Evolutionary conservation across 2,113 vertebrate species (phyloP).

Genomic region (Eulemur macaco): DNA sequence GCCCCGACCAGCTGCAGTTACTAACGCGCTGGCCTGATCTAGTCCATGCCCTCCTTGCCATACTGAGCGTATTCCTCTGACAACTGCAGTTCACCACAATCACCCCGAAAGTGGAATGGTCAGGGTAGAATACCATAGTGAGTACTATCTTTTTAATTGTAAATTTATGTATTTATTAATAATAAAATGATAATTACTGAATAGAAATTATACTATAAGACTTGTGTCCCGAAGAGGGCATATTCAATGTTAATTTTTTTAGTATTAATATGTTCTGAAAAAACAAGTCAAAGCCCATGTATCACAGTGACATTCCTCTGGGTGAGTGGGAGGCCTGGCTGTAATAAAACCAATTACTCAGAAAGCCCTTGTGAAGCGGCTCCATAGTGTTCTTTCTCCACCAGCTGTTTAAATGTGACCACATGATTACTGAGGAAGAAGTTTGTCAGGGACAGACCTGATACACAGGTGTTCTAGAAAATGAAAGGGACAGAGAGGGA

Average conservation of each 20-base stretch:
- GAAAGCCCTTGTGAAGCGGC: neutral
- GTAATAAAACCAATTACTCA: neutral
- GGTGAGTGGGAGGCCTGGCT: neutral
- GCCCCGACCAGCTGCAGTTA: fast-evolving
- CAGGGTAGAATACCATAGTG: neutral
- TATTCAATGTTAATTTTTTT: neutral
- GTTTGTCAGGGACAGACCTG: neutral
- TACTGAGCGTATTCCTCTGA: too few relatives aligned
- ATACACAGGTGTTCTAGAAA: neutral
- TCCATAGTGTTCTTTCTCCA: neutral
- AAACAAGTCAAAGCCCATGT: neutral
- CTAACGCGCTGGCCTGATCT: too few relatives aligned
- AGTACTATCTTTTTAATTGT: neutral
- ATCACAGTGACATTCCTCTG: neutral
- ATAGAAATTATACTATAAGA: neutral
- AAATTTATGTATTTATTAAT: neutral
- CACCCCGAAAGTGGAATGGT: neutral
- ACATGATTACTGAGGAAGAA: neutral
- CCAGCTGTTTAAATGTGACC: neutral
- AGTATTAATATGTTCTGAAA: neutral
- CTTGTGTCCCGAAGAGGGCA: neutral
- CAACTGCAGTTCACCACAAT: neutral
- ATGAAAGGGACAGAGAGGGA: neutral
- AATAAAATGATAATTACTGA: neutral
- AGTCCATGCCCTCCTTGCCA: neutral